Evolutionary conservation across 2,888 invertebrate genomes (phyloP), one percentile per base, ranked within the genome.

Genomic region (Tipula helvola): DNA sequence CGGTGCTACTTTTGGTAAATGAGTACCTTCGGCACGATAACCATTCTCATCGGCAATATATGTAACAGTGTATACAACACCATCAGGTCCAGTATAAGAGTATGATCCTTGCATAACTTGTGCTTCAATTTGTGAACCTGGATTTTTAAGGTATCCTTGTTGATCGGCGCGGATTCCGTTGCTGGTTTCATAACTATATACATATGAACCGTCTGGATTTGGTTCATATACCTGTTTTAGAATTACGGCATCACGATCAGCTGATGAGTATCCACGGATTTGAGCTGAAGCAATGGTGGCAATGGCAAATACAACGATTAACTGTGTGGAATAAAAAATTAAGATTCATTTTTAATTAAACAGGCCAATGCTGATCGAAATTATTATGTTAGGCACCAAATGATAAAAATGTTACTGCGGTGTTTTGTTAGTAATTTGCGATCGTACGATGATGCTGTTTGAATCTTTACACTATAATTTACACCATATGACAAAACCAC

Each of bases 101-200:
- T 93, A 93, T 0, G 92, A 92, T 36, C 93, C 93, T 90, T 93
- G 93, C 90, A 93, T 93, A 16, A 92, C 92, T 90, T 94, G 94
- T 86, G 93, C 93, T 89, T 93, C 94, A 87, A 92, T 90, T 88
- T 93, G 93, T 16, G 92, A 90, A 28, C 94, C 94, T 44, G 93
- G 92, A 89, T 93, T 93, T 90, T 94, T 94, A 87, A 94, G 90
- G 89, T 92, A 93, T 85, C 94, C 94, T 88, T 92, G 92, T 91
- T 94, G 94, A 89, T 94, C 92, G 42, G 93, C 94, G 87, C 92
- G 92, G 88, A 94, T 94, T 87, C 94, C 94, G 89, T 94, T 94
- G 88, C 93, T 93, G 5, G 94, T 94, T 91, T 94, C 94, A 89
- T 94, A 94, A 90, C 94, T 94, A 90, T 92, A 93, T 86, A 90